These are phyloP conservation scores for Spinus pinus DNA, from an alignment of 2,797 vertebrate genomes.

Conservation along the genomic window DNA sequence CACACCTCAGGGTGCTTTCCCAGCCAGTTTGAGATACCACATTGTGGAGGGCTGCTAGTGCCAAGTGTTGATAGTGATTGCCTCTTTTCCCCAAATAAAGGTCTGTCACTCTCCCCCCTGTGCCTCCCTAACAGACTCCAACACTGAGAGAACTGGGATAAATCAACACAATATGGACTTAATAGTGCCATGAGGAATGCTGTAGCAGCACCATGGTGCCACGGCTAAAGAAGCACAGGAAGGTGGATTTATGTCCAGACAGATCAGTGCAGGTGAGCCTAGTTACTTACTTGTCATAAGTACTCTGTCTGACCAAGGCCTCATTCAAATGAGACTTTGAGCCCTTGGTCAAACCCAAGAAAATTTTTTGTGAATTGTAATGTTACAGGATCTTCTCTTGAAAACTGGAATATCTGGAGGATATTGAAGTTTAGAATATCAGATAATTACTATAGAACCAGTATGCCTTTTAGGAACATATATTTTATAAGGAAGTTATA, in stretches of 20 bases:
- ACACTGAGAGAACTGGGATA: neutral
- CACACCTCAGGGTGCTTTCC: neutral
- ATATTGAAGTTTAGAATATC: neutral
- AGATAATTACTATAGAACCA: neutral
- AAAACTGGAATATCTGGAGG: neutral
- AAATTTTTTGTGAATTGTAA: neutral
- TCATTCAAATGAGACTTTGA: fast-evolving
- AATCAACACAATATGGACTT: neutral
- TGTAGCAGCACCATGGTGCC: neutral
- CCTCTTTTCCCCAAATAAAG: neutral
- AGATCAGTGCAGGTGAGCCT: neutral
- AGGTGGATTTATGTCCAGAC: neutral
- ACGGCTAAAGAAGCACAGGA: neutral
- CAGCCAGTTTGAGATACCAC: neutral
- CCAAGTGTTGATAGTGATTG: neutral
- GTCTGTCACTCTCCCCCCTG: neutral
- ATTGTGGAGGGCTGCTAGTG: neutral
- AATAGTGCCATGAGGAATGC: neutral
- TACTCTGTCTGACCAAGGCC: neutral
- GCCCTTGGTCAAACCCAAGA: neutral
- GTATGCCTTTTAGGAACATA: neutral
- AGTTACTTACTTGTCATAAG: neutral
- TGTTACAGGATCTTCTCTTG: neutral
- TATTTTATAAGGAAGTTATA: neutral
- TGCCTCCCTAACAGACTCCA: neutral